Percentiles rank a stretch among this genome's conserved stretches.
Evolutionary conservation across 1,140 invertebrate genomes (phyloP).

Genomic region (Steinernema khuongi): DNA sequence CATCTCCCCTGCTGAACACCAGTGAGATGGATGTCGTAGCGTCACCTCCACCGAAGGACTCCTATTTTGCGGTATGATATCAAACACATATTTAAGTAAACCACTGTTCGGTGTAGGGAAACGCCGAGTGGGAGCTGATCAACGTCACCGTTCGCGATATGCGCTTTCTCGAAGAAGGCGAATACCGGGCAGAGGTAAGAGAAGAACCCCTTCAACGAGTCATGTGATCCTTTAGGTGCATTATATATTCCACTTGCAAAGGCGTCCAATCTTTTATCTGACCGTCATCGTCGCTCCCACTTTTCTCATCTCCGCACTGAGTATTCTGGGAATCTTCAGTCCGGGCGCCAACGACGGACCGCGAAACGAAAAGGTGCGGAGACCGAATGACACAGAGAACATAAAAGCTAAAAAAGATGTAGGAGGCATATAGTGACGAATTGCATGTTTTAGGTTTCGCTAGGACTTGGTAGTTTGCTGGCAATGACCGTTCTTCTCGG

Average conservation of each 20-base stretch:
- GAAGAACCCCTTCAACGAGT: constrained; percentile 33
- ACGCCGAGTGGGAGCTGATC: constrained; percentile 48
- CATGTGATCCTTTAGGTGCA: constrained; percentile 36
- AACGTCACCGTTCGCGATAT: constrained; percentile 54
- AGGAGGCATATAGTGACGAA: too few relatives aligned
- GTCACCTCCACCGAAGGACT: constrained; percentile 30
- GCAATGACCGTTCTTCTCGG: constrained; percentile 52
- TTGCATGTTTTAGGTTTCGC: constrained; percentile 39
- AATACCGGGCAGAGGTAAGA: constrained; percentile 30
- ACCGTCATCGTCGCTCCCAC: constrained; percentile 56
- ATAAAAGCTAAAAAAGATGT: neutral
- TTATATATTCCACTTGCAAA: constrained; percentile 52
- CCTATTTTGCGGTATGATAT: constrained; percentile 28
- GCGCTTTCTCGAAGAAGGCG: constrained; percentile 46
- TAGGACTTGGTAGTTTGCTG: constrained; percentile 48
- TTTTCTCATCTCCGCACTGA: constrained; percentile 51
- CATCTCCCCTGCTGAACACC: constrained; percentile 50
- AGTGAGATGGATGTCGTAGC: constrained; percentile 51
- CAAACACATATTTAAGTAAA: neutral
- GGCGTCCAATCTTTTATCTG: constrained; percentile 52
- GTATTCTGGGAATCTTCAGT: constrained; percentile 54
- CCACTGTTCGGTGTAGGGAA: constrained; percentile 37
- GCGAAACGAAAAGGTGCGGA: constrained; percentile 44
- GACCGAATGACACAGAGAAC: neutral
- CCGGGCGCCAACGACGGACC: constrained; percentile 54